Percentiles rank a stretch among this genome's conserved stretches.
Conservation (phyloP, 2,797 vertebrate species). For the Emydoidea blandingii region DNA sequence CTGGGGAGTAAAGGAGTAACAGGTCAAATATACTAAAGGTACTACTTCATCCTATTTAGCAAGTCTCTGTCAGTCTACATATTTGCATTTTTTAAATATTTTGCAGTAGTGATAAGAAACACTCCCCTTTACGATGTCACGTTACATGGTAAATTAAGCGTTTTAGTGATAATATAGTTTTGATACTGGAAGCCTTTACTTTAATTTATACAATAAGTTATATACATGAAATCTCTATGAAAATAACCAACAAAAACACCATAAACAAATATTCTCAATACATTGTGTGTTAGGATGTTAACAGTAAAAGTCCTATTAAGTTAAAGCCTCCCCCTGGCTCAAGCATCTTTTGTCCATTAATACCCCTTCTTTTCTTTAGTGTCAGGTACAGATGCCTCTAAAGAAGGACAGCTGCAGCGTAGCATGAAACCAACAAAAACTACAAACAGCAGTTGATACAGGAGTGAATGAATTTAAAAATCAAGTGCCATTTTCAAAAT, state of each 20-base stretch:
- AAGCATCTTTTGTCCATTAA: background rate
- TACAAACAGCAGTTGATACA: background rate
- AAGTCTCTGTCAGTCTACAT: background rate
- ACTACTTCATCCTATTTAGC: background rate
- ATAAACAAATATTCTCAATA: background rate
- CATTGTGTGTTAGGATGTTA: background rate
- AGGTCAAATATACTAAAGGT: background rate
- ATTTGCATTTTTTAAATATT: background rate
- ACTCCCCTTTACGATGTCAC: too few relatives aligned
- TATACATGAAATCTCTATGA: background rate
- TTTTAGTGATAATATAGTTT: background rate
- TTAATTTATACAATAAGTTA: background rate
- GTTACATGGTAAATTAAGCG: too few relatives aligned
- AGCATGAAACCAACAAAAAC: background rate
- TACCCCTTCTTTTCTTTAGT: background rate
- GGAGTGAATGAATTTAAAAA: background rate
- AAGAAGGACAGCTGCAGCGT: background rate
- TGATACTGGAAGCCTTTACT: background rate
- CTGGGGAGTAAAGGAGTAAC: background rate
- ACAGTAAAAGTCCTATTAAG: background rate
- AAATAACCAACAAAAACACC: background rate
- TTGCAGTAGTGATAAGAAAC: background rate
- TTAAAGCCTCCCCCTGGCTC: background rate
- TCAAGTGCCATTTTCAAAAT: fast-evolving
- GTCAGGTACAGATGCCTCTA: fast-evolving